A percentile compares a stretch with the other conserved stretches of the same genome.
phyloP scores from a whole-genome alignment of 2,797 vertebrate species.

The Rhinogobio ventralis region DNA sequence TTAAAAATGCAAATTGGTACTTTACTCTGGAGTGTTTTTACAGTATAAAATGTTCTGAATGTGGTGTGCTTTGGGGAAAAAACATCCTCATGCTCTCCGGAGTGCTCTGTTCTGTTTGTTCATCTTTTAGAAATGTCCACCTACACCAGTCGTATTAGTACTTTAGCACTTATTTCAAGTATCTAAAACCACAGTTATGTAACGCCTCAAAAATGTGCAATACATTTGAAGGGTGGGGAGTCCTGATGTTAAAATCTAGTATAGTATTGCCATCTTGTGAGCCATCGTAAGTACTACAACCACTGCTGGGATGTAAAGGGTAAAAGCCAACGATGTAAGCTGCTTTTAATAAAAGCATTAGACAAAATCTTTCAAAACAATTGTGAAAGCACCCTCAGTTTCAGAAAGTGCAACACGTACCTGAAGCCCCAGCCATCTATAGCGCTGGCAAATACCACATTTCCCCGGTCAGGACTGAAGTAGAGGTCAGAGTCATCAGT shows the following conservation, averaged over 20 bases:
- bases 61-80: background rate
- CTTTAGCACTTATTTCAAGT: slow-evolving; percentile 33
- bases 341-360: background rate
- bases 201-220: slow-evolving; percentile 2
- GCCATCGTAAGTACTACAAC: background rate
- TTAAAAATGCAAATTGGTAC: background rate
- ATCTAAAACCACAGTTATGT: slow-evolving; percentile 3
- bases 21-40: slow-evolving; percentile 44
- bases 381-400: background rate
- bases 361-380: background rate
- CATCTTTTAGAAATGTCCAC: slow-evolving; percentile 24
- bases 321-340: background rate
- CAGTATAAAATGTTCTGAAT: background rate
- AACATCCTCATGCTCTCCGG: background rate
- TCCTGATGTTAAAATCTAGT: background rate
- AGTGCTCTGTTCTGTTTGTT: background rate
- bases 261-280: slow-evolving; percentile 34
- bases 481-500: slow-evolving; percentile 93
- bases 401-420: slow-evolving; percentile 68
- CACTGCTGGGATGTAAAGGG: background rate
- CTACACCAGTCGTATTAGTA: slow-evolving; percentile 12
- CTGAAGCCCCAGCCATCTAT: slow-evolving; percentile 97
- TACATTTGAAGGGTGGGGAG: background rate
- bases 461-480: slow-evolving; percentile 94
- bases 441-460: slow-evolving; percentile 94